Evolutionary conservation across 2,797 vertebrate genomes (phyloP).

Genomic region (Pseudochirops corinnae): DNA sequence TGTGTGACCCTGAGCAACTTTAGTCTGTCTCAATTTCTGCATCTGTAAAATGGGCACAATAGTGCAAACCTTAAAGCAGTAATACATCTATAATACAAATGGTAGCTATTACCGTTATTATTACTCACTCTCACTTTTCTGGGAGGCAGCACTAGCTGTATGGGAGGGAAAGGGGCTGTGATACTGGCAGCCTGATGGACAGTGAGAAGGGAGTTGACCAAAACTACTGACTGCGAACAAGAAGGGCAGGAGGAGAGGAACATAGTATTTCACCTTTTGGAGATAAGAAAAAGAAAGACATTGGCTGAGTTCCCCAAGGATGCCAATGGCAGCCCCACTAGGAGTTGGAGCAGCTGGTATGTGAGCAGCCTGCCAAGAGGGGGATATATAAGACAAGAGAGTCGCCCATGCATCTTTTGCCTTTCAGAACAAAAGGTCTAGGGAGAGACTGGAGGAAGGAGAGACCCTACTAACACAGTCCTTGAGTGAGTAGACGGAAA

Average conservation of each 20-base stretch:
- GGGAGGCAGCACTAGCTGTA: background rate
- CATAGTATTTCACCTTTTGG: background rate
- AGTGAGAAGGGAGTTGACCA: background rate
- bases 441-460: background rate
- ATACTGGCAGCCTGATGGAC: background rate
- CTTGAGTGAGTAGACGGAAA: background rate
- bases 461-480: background rate
- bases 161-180: background rate
- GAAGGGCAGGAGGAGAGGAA: background rate
- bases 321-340: background rate
- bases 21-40: too few relatives aligned
- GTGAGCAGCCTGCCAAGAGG: background rate
- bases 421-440: background rate
- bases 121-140: background rate
- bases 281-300: background rate
- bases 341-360: background rate
- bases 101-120: background rate
- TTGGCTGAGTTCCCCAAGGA: background rate
- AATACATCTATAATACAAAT: too few relatives aligned
- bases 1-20: background rate
- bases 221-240: background rate
- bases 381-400: background rate
- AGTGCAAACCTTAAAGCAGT: too few relatives aligned
- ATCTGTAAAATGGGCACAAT: too few relatives aligned
- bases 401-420: background rate